Base-by-base conservation (phyloP, 2,888 invertebrate genomes). In the Apamea anceps region DNA sequence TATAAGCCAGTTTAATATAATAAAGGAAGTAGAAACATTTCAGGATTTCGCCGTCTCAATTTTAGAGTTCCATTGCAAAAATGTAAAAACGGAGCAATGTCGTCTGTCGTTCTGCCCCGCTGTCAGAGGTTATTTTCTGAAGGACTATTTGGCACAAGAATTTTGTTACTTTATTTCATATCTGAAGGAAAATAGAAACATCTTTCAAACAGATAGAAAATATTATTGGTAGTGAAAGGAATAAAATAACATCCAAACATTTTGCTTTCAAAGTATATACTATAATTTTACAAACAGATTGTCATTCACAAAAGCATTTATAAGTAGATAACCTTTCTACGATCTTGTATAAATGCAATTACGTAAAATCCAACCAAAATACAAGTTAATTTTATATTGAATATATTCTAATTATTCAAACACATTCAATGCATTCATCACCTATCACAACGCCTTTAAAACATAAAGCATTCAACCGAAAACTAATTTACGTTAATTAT, bases 131-230 rank as follows among this genome's bases (percentile, higher is more conserved):
- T 85, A 85, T 87, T 85, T 87, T 87, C 74, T 77, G 72, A 85
- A 81, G 51, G 85, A 87, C 81, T 85, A 77, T 85, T 87, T 87
- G 87, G 81, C 85, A 87, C 74, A 80, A 57, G 85, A 85, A 85
- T 80, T 54, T 85, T 70, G 60, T 85, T 77, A 72, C 67, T 72
- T 75, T 84, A 51, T 45, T 75, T 71, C 62, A 80, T 76, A 74
- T 82, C 72, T 75, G 13, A 62, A 84, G 65, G 32, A 84, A 87
- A 74, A 82, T 75, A 85, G 37, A 60, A 76, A 67, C 62, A 51
- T 74, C 63, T 76, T 87, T 68, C 45, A 78, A 73, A 62, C 25
- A 51, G 57, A 74, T 60, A 63, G 48, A 73, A 76, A 32, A 82
- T 75, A 51, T 63, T 63, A 13, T 80, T 48, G 25, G n/a, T 60